phyloP scores from a whole-genome alignment of 1,140 invertebrate genomes.

The Eufriesea mexicana region DNA sequence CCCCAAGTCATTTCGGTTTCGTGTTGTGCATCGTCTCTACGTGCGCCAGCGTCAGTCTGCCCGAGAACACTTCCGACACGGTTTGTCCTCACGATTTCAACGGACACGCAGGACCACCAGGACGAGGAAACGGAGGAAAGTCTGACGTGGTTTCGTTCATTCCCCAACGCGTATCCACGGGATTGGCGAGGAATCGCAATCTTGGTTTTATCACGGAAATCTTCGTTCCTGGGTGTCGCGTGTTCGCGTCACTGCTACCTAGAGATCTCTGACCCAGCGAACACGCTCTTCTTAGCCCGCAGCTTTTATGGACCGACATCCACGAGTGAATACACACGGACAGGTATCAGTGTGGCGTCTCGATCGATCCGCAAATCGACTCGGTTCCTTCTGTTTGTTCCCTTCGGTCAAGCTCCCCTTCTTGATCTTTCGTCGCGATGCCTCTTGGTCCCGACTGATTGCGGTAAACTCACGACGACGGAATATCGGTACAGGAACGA shows the following conservation, averaged over 20 bases:
- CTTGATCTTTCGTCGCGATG: not conserved
- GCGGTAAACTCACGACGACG: constrained; percentile 16
- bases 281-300: constrained; percentile 27
- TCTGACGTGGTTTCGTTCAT: constrained; percentile 39
- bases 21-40: not conserved
- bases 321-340: constrained; percentile 14
- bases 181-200: constrained; percentile 68
- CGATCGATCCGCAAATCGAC: constrained; percentile 42
- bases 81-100: not conserved
- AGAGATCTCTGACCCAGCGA: constrained; percentile 16
- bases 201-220: constrained; percentile 69
- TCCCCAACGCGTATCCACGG: constrained; percentile 15
- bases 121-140: not conserved
- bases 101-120: not conserved
- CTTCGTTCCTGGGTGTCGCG: constrained; percentile 28
- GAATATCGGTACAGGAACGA: not conserved
- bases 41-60: not conserved
- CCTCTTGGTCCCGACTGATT: constrained; percentile 5
- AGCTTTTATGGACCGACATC: constrained; percentile 43
- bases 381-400: not conserved
- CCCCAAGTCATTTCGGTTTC: constrained; percentile 15
- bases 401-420: not conserved
- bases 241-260: constrained; percentile 31
- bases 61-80: constrained; percentile 29
- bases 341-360: constrained; percentile 11